Percentiles rank a stretch among this genome's conserved stretches.
Evolutionary conservation across 2,113 vertebrate species (phyloP).

Genomic region (Alethe diademata): DNA sequence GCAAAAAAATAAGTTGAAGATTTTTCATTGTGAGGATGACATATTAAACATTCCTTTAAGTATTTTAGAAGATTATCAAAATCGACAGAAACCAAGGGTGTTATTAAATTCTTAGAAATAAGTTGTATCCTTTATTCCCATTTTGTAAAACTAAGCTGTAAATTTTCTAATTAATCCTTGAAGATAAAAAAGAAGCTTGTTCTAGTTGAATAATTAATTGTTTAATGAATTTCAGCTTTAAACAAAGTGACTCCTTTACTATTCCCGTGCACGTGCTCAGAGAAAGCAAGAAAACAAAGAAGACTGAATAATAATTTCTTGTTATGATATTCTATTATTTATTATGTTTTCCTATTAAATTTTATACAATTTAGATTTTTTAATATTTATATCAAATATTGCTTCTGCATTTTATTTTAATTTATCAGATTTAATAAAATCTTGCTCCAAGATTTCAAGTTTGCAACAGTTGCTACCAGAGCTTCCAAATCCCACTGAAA

Average conservation of each 20-base stretch:
- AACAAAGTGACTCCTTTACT: not conserved
- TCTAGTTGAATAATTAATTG: not conserved
- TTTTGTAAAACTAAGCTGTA: not conserved
- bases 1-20: not conserved
- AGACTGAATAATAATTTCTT: not conserved
- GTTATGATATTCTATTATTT: not conserved
- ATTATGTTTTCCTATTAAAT: not conserved
- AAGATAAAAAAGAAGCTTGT: not conserved
- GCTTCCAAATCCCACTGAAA: not conserved
- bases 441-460: not conserved
- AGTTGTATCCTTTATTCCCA: not conserved
- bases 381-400: not conserved
- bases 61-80: not conserved
- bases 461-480: not conserved
- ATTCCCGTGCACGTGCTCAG: not conserved
- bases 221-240: not conserved
- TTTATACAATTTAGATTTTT: not conserved
- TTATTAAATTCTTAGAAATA: not conserved
- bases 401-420: not conserved
- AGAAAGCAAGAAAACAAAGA: not conserved
- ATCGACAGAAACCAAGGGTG: not conserved
- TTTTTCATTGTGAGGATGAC: not conserved
- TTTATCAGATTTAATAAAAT: not conserved
- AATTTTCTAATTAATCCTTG: not conserved
- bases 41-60: not conserved